Base-by-base conservation (phyloP, 2,888 invertebrate species). In the Pristionchus maxplancki region DNA sequence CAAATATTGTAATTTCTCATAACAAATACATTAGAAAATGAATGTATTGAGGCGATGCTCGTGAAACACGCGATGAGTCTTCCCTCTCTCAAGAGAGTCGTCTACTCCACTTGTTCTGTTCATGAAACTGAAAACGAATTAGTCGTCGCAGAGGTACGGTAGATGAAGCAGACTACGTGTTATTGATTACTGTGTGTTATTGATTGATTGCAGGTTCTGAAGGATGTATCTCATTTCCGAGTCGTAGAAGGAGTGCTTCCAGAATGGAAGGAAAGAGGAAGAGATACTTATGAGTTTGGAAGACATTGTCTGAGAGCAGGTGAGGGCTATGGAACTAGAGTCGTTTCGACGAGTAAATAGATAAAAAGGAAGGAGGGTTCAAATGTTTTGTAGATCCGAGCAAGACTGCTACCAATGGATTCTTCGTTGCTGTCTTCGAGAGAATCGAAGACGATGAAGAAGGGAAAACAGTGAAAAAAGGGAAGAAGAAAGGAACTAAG, bases 71-170 rank as follows among this genome's bases (percentile, higher is more conserved):
- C 98, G 0, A 96, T 99, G 95, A 91, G 89, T 84, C 98, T 98
- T 95, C 97, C 98, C 0, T 96, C 96, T 89, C 97, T 96, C 0
- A 97, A 97, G 94, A 96, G 97, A 88, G 96, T 99, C 28, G 97
- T 98, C 5, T 99, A 99, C 95, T 99, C 98, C 64, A 99, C 99
- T 0, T 99, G 99, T 94, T 99, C 99, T 0, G 94, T 97, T 17
- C 96, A 97, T 95, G 96, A 96, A 0, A 97, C 97, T 95, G 98
- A 98, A 95, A 99, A 99, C 95, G 99, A 99, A 95, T 96, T 96
- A 92, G 98, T 99, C 0, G 96, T 98, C 1, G 96, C 96, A 24
- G 97, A 97, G 94, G 96, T 97, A 8, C 95, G 97, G 37, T 44
- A 67, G 71, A 71, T 34, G 0, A 28, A 37, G 17, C 8, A 24